These are phyloP conservation scores for Chalcosyrphus nemorum DNA, from an alignment of 2,888 invertebrate genomes.

Conservation along the genomic window DNA sequence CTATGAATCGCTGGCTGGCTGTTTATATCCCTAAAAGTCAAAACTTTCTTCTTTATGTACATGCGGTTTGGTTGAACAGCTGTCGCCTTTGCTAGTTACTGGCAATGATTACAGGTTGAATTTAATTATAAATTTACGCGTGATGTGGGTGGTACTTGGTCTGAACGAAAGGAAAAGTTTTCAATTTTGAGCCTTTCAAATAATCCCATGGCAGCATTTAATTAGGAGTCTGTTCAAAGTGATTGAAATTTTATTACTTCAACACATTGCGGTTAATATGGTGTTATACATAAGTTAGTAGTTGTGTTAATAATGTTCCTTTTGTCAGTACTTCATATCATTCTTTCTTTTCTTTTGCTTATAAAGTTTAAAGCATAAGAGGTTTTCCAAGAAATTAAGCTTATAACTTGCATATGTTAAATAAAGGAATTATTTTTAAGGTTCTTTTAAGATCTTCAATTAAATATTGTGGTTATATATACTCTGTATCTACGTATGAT, in stretches of 20 bases:
- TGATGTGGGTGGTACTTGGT: neutral
- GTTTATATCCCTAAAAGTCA: neutral
- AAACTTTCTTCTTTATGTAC: neutral
- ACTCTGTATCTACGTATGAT: too few species aligned
- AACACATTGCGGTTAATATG: slow-evolving; percentile 13
- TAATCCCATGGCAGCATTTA: neutral
- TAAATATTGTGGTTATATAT: too few species aligned
- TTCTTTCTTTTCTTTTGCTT: neutral
- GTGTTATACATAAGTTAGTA: neutral
- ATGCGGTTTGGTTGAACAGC: neutral
- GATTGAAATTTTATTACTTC: slow-evolving; percentile 21
- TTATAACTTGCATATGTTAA: too few species aligned
- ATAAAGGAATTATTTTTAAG: too few species aligned
- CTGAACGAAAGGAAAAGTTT: neutral
- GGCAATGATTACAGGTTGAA: neutral
- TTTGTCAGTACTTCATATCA: neutral
- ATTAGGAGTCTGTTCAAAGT: neutral
- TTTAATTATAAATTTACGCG: slow-evolving; percentile 3
- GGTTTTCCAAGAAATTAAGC: neutral
- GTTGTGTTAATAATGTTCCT: neutral
- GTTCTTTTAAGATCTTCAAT: too few species aligned
- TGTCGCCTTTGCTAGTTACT: neutral
- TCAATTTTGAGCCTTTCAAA: neutral
- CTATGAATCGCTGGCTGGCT: neutral
- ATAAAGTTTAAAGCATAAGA: neutral